These are phyloP conservation scores for Anoura caudifer DNA, from an alignment of 2,113 vertebrate genomes.

Conservation along the genomic window DNA sequence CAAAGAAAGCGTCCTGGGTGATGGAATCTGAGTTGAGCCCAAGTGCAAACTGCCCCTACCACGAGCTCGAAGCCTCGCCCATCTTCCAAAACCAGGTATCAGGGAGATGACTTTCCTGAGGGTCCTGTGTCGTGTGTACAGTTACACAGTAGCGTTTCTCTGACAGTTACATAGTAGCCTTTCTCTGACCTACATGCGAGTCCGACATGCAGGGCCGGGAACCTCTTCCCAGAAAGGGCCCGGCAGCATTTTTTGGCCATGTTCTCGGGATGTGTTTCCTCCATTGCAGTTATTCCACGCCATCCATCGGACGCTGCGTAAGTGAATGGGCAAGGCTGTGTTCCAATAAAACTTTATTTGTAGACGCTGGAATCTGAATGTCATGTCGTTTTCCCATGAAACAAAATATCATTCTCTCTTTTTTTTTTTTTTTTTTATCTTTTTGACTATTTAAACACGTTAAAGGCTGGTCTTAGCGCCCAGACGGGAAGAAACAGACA, in stretches of 20 bases:
- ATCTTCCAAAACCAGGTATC: background rate
- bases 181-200: background rate
- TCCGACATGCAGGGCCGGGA: background rate
- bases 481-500: background rate
- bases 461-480: background rate
- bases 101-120: background rate
- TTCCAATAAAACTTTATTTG: background rate
- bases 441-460: background rate
- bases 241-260: background rate
- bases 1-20: background rate
- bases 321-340: background rate
- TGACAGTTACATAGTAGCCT: no score
- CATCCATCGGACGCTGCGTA: background rate
- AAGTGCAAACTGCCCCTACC: background rate
- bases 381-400: background rate
- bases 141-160: background rate
- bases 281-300: background rate
- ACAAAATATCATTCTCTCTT: background rate
- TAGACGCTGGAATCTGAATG: background rate
- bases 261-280: background rate
- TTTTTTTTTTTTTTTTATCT: no score
- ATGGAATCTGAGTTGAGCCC: background rate
- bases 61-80: background rate
- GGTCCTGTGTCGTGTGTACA: accelerated
- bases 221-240: background rate